Evolutionary conservation across 1,140 invertebrate species (phyloP), one percentile per base, ranked within the genome.

Genomic region (Aphelinus atriplicis): DNA sequence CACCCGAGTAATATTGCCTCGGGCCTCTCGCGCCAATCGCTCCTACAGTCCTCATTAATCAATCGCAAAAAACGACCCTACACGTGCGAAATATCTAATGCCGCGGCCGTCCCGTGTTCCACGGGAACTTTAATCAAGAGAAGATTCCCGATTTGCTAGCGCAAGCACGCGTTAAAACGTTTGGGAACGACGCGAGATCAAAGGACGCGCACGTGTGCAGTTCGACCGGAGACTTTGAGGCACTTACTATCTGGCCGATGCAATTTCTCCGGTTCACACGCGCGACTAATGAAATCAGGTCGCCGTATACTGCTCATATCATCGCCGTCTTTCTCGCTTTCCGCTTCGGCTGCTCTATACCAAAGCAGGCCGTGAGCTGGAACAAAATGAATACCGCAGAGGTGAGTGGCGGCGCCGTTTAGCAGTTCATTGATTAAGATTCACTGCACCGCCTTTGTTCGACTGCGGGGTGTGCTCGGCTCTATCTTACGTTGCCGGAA

Each of bases 261-360:
- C 63, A 65, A 65, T 65, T 65, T 65, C 63, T 65, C 48, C 47
- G 7, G 63, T n/a, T 53, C 47, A 43, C 63, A 65, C 63, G 45
- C 26, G 63, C 47, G 50, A 51, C 63, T 43, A 51, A 65, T 65
- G n/a, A n/a, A 63, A 63, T 63, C 46, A 63, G 46, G 61, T 46
- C 5, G 7, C 58, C 6, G 1, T 60, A 10, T 46, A 26, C 26
- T 26, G 26, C 26, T 26, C 0, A 26, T 26, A 26, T 26, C 26
- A 26, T 26, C 26, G 26, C 26, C 26, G 26, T 26, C 26, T 26
- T 26, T 26, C 26, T 26, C 26, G 26, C 26, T 26, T 26, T 26
- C 26, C 26, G 26, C 26, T 26, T 26, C 26, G 26, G 26, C 26
- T 26, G 26, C 26, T 26, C 26, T 26, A 26, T 26, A 26, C 26